Percentiles rank a stretch among this genome's conserved stretches.
Evolutionary conservation across 2,113 vertebrate genomes (phyloP).

Genomic region (Azemiops feae): DNA sequence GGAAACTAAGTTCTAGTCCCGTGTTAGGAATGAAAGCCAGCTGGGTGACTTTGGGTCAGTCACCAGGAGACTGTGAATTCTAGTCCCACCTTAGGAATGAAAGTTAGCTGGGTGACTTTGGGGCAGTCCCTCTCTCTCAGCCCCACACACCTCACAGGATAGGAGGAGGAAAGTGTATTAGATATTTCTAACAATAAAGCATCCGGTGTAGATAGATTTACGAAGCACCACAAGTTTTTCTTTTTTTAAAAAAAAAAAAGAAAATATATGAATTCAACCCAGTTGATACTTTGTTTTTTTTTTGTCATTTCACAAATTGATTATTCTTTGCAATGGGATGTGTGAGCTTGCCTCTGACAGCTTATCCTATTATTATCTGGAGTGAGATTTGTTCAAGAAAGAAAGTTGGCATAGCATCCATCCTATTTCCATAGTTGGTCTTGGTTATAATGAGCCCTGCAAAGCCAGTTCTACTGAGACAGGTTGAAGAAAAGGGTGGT

Average conservation of each 20-base stretch:
- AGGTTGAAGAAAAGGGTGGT: not conserved
- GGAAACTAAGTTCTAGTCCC: too few species aligned
- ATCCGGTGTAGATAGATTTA: not conserved
- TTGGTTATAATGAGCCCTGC: not conserved
- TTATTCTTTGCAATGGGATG: not conserved
- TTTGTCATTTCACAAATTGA: not conserved
- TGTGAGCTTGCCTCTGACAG: not conserved
- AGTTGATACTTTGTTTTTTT: not conserved
- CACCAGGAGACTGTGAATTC: too few species aligned
- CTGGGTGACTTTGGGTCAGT: too few species aligned
- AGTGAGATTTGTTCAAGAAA: not conserved
- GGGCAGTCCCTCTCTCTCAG: too few species aligned
- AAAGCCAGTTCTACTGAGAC: not conserved
- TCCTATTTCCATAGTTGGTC: not conserved
- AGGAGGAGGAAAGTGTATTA: too few species aligned
- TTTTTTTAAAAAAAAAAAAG: not conserved
- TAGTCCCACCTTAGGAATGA: too few species aligned
- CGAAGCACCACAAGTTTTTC: not conserved
- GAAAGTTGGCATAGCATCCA: not conserved
- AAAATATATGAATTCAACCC: not conserved
- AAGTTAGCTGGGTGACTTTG: too few species aligned
- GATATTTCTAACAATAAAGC: not conserved
- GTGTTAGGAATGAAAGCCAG: too few species aligned
- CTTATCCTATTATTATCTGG: not conserved
- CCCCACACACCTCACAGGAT: too few species aligned